Percentiles rank a stretch among this genome's conserved stretches.
Evolutionary conservation across 2,888 invertebrate species (phyloP).

Genomic region (Fragum sueziense): DNA sequence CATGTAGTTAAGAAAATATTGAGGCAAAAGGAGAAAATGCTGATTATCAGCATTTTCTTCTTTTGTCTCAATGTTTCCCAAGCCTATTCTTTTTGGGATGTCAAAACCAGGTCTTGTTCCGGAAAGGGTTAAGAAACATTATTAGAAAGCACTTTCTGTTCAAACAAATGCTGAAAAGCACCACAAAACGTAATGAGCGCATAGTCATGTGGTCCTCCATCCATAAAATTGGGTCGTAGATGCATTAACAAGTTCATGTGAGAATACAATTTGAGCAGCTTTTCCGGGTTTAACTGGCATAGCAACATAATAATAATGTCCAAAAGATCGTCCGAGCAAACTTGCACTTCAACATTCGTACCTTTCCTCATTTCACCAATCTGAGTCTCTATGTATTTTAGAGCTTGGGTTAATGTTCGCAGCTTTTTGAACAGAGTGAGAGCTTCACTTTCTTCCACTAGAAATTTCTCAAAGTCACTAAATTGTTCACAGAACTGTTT

Average conservation of each 20-base stretch:
- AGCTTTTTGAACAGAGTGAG: conserved; percentile 57
- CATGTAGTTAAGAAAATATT: too few relatives aligned
- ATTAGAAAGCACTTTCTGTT: conserved; percentile 59
- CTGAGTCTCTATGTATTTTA: conserved; percentile 54
- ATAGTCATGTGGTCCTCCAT: conserved; percentile 74
- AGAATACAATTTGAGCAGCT: conserved; percentile 66
- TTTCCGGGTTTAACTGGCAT: conserved; percentile 59
- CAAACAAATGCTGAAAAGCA: conserved; percentile 76
- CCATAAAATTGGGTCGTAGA: conserved; percentile 73
- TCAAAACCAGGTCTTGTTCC: too few relatives aligned
- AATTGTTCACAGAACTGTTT: conserved; percentile 47
- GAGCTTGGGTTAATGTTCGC: conserved; percentile 60
- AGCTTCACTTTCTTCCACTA: conserved; percentile 39
- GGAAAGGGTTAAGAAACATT: too few relatives aligned
- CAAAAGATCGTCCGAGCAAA: conserved; percentile 70
- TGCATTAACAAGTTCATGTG: conserved; percentile 72
- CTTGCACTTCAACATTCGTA: conserved; percentile 15
- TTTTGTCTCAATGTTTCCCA: too few relatives aligned
- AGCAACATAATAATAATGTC: conserved; percentile 72
- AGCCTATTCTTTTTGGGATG: too few relatives aligned
- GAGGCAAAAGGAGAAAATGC: too few relatives aligned
- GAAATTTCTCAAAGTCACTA: conserved; percentile 35
- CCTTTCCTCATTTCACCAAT: conserved; percentile 45
- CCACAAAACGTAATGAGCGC: conserved; percentile 73
- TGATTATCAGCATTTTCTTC: too few relatives aligned